These are phyloP conservation scores for Denticeps clupeoides DNA, from an alignment of 2,797 vertebrate species.

Conservation along the genomic window DNA sequence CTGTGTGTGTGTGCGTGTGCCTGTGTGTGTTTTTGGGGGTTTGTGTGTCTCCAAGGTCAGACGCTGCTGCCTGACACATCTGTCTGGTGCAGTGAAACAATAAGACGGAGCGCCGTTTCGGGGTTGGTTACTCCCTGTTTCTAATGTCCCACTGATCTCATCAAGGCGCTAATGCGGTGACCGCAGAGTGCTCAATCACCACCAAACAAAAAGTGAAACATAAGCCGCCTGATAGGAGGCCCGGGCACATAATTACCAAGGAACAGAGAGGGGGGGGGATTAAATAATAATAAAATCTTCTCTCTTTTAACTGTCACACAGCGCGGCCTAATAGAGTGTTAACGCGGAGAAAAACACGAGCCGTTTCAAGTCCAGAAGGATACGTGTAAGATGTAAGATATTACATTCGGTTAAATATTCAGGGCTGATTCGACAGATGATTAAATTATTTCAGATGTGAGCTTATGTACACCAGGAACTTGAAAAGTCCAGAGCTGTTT, in stretches of 20 bases:
- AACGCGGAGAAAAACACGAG: neutral
- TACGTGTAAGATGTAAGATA: constrained; percentile 37
- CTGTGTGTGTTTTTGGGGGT: constrained; percentile 6
- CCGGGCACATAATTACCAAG: neutral
- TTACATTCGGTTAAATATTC: constrained; percentile 66
- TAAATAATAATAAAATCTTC: constrained; percentile 38
- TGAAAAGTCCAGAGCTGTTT: constrained; percentile 57
- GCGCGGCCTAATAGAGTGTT: neutral
- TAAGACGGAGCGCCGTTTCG: no score
- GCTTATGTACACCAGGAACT: constrained; percentile 53
- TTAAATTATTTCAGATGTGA: constrained; percentile 61
- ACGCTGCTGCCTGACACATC: no score
- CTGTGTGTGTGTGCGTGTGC: constrained; percentile 2
- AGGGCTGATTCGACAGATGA: constrained; percentile 60
- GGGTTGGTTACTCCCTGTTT: no score
- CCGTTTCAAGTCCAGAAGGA: neutral
- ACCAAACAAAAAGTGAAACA: no score
- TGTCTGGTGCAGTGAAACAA: no score
- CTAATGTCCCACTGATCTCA: no score
- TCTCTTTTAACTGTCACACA: constrained; percentile 51
- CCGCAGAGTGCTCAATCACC: no score
- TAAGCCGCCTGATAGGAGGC: no score
- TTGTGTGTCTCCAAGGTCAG: neutral
- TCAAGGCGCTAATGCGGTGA: no score
- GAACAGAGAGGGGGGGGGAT: neutral